A percentile compares a stretch with the other conserved stretches of the same genome.
Conservation (phyloP, 92 coral and sea anemone species). For the Paragorgia papillata region DNA sequence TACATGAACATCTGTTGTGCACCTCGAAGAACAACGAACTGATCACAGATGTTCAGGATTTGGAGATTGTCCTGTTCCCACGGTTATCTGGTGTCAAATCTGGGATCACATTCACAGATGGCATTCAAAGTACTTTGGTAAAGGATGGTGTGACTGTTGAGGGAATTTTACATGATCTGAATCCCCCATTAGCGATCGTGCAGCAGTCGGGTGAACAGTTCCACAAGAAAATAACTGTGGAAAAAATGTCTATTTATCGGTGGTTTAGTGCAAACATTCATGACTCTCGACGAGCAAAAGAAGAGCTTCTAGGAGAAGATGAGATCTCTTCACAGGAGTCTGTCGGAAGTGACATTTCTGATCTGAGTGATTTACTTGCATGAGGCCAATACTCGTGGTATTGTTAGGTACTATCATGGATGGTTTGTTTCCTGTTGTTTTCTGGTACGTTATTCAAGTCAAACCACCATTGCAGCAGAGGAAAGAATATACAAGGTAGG, state of each 20-base stretch:
- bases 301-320: not conserved
- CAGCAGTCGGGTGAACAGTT: conserved; percentile 18
- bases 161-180: conserved; percentile 11
- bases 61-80: conserved; percentile 23
- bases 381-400: too few species aligned
- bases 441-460: too few species aligned
- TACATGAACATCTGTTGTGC: not conserved
- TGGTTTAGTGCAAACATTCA: conserved; percentile 20
- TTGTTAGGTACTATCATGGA: too few species aligned
- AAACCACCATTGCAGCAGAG: too few species aligned
- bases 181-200: conserved; percentile 11
- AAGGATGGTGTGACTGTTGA: not conserved
- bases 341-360: not conserved
- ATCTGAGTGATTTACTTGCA: not conserved
- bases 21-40: not conserved
- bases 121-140: not conserved
- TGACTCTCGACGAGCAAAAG: not conserved
- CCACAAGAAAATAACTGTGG: conserved; percentile 17
- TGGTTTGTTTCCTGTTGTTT: too few species aligned
- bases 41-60: not conserved
- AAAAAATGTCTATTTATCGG: conserved; percentile 34
- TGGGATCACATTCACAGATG: not conserved
- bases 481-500: too few species aligned
- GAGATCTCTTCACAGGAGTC: conserved; percentile 11
- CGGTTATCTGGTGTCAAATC: not conserved